Percentiles rank a stretch among this genome's conserved stretches.
phyloP scores from a whole-genome alignment of 2,113 vertebrate genomes.

The Daphoenositta chrysoptera region DNA sequence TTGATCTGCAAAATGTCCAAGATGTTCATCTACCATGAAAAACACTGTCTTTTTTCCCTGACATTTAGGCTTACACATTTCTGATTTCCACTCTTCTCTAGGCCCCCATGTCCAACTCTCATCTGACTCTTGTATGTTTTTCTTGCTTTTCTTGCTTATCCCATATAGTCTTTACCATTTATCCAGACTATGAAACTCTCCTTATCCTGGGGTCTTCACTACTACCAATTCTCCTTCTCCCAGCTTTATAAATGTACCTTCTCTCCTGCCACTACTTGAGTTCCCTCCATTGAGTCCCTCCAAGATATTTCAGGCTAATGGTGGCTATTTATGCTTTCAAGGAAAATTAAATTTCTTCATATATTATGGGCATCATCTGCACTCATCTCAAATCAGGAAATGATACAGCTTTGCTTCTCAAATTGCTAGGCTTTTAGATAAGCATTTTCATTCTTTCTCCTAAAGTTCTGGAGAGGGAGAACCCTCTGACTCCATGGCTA shows the following conservation, averaged over 20 bases:
- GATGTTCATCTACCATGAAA: not conserved
- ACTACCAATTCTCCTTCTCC: not conserved
- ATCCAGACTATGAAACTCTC: not conserved
- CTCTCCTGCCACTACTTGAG: not conserved
- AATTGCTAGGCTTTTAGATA: not conserved
- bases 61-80: not conserved
- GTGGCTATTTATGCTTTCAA: not conserved
- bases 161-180: not conserved
- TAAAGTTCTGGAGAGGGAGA: not conserved
- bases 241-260: not conserved
- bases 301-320: not conserved
- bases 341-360: not conserved
- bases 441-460: not conserved
- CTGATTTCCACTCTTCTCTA: not conserved
- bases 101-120: not conserved
- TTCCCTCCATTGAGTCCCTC: not conserved
- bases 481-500: not conserved
- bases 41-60: not conserved
- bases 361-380: fast-evolving
- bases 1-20: not conserved
- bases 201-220: not conserved
- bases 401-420: not conserved
- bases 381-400: not conserved
- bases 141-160: not conserved
- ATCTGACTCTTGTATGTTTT: not conserved